These are phyloP conservation scores for Eurytemora carolleeae DNA, from an alignment of 1,140 invertebrate genomes.

Conservation along the genomic window DNA sequence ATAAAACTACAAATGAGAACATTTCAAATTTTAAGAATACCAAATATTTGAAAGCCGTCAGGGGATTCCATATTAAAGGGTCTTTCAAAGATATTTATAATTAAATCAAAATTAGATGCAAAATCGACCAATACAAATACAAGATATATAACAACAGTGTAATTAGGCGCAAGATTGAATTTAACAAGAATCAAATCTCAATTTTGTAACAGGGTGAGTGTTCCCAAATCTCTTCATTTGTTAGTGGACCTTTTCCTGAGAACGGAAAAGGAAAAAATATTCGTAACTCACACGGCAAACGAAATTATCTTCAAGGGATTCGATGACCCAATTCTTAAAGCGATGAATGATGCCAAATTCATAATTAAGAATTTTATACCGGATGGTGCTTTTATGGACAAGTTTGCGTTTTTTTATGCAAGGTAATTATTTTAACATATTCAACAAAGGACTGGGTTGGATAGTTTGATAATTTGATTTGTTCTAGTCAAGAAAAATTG, in stretches of 20 bases:
- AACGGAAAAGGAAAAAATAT: background rate
- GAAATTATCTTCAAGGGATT: background rate
- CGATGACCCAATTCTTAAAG: background rate
- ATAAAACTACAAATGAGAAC: too few relatives aligned
- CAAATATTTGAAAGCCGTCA: background rate
- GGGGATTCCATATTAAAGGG: background rate
- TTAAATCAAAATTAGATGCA: background rate
- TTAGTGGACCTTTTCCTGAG: background rate
- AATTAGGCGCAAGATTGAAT: background rate
- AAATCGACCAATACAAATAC: too few relatives aligned
- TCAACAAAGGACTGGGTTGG: too few relatives aligned
- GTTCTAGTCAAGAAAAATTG: too few relatives aligned
- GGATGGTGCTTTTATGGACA: background rate
- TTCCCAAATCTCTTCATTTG: background rate
- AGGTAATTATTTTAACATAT: too few relatives aligned
- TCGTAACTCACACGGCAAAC: background rate
- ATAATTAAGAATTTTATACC: background rate
- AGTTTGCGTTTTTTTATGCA: background rate
- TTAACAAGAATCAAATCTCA: background rate
- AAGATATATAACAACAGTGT: too few relatives aligned
- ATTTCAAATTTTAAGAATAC: background rate
- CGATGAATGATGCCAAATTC: background rate
- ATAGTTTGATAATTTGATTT: too few relatives aligned
- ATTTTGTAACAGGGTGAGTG: background rate
- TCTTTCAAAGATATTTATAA: background rate